phyloP scores from a whole-genome alignment of 1,140 invertebrate species.

The Acromyrmex heyeri region DNA sequence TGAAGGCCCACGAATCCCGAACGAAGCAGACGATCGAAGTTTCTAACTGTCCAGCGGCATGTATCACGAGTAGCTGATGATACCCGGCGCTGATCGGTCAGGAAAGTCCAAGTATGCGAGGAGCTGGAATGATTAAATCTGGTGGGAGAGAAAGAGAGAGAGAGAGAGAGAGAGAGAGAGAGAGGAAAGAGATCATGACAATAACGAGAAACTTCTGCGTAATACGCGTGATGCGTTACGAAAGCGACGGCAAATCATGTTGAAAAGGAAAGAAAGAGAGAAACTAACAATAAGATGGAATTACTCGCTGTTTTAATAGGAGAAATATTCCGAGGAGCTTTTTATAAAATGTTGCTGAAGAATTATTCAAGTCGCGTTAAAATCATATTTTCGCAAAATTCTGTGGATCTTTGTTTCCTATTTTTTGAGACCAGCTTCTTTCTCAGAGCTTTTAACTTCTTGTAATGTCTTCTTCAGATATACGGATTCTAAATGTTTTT shows the following conservation, averaged over 20 bases:
- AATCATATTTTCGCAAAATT: neutral
- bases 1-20: neutral
- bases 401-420: neutral
- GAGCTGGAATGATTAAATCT: slow-evolving; percentile 66
- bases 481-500: neutral
- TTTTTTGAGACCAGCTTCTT: neutral
- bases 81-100: slow-evolving; percentile 52
- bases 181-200: slow-evolving; percentile 1
- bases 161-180: slow-evolving; percentile 25
- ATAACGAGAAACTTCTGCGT: neutral
- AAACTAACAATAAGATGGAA: slow-evolving; percentile 5
- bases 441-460: neutral
- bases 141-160: slow-evolving; percentile 56
- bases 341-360: neutral
- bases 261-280: neutral
- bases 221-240: slow-evolving; percentile 35
- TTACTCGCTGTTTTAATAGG: neutral
- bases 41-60: neutral
- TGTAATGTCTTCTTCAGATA: neutral
- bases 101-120: slow-evolving; percentile 72
- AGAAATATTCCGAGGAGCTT: neutral
- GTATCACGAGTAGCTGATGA: slow-evolving; percentile 13
- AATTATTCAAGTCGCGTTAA: neutral
- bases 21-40: neutral
- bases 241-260: neutral